phyloP scores from a whole-genome alignment of 2,797 vertebrate genomes.

The Sarcoramphus papa region DNA sequence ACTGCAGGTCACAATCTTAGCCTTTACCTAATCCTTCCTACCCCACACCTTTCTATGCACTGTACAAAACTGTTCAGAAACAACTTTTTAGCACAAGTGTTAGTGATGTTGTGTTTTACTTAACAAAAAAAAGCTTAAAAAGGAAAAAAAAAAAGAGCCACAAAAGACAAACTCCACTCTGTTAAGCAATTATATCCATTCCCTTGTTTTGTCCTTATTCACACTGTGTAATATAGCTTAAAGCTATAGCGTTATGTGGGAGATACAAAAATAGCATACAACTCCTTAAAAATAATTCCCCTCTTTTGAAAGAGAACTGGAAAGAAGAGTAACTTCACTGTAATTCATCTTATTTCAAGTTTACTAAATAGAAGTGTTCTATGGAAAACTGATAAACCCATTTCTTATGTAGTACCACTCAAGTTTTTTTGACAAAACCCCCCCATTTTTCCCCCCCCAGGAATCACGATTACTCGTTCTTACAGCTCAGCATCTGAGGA shows the following conservation, averaged over 20 bases:
- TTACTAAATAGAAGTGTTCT: background rate
- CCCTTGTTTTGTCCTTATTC: background rate
- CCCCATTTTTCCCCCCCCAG: background rate
- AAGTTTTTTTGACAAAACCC: background rate
- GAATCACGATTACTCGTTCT: conserved; percentile 34
- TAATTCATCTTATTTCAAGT: background rate
- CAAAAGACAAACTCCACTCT: background rate
- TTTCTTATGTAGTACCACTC: background rate
- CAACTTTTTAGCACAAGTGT: background rate
- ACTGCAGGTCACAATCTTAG: background rate
- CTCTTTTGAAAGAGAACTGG: background rate
- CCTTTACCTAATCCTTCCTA: background rate
- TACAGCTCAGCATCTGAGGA: conserved; percentile 42
- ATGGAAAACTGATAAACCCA: conserved; percentile 15
- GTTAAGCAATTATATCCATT: background rate
- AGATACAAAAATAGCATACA: background rate
- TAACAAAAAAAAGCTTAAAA: background rate
- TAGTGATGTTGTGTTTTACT: background rate
- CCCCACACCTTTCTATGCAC: background rate
- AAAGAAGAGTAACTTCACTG: background rate
- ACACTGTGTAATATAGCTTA: background rate
- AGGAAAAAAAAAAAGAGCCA: background rate
- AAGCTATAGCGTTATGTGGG: background rate
- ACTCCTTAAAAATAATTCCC: background rate
- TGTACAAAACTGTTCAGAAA: background rate